Conservation (phyloP, 2,888 invertebrate genomes). For the Cryptocephalus moraei region DNA sequence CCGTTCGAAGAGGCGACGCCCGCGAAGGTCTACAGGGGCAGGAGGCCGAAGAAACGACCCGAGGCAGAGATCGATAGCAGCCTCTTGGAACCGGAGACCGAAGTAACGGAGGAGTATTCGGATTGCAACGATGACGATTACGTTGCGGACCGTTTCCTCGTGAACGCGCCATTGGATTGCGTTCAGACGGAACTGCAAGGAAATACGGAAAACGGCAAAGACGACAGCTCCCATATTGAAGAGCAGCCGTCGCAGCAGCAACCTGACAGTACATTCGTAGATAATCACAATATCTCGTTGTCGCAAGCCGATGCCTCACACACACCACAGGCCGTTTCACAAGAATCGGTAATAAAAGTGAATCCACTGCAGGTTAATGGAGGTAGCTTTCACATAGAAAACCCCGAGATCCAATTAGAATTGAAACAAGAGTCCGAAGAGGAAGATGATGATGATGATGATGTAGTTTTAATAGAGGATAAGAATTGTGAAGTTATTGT, state of each 20-base stretch:
- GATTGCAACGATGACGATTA: constrained; percentile 11
- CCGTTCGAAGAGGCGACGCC: constrained; percentile 5
- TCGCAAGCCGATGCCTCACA: too few relatives aligned
- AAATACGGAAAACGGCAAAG: background rate
- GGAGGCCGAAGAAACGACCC: constrained; percentile 12
- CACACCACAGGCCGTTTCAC: background rate
- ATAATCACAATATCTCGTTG: background rate
- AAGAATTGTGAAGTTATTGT: constrained; percentile 23
- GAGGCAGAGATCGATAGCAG: constrained; percentile 14
- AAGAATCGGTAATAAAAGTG: constrained; percentile 5
- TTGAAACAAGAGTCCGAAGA: constrained; percentile 5
- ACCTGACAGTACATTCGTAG: background rate
- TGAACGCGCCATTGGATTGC: constrained; percentile 6
- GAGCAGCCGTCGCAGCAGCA: background rate
- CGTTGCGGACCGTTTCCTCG: constrained; percentile 10
- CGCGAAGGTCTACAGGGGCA: constrained; percentile 9
- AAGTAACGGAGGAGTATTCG: constrained; percentile 11
- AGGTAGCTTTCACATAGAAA: constrained; percentile 6
- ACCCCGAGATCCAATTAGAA: constrained; percentile 2
- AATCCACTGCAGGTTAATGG: constrained; percentile 11
- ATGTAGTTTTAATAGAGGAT: constrained; percentile 21
- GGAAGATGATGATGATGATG: constrained; percentile 26
- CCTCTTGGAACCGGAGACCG: constrained; percentile 12
- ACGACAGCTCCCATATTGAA: background rate
- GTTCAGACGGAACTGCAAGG: constrained; percentile 5